These are phyloP conservation scores for Dendrolimus kikuchii DNA, from an alignment of 1,140 invertebrate genomes.

Conservation along the genomic window DNA sequence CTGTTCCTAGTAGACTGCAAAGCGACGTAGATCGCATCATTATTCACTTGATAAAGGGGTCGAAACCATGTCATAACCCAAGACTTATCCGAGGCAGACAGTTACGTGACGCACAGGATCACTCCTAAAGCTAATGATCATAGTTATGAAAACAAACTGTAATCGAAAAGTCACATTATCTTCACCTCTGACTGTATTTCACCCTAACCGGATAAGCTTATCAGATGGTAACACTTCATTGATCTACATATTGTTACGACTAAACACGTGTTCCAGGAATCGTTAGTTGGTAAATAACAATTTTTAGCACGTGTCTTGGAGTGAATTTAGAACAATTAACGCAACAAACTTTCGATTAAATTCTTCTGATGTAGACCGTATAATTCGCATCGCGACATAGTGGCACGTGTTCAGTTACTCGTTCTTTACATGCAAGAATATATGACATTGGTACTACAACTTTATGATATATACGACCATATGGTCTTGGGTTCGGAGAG, in stretches of 20 bases:
- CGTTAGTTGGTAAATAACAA: neutral
- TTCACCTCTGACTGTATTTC: slow-evolving; percentile 6
- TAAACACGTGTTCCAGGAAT: neutral
- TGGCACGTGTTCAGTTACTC: too few relatives aligned
- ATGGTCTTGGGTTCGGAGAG: too few relatives aligned
- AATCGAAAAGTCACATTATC: slow-evolving; percentile 22
- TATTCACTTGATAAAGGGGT: slow-evolving; percentile 17
- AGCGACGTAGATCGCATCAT: slow-evolving; percentile 1
- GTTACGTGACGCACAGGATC: slow-evolving; percentile 26
- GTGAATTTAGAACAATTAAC: too few relatives aligned
- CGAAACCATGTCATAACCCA: slow-evolving; percentile 19
- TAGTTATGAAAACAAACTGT: slow-evolving; percentile 16
- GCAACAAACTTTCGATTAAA: too few relatives aligned
- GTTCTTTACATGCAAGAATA: too few relatives aligned
- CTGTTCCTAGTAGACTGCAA: neutral
- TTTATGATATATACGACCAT: too few relatives aligned
- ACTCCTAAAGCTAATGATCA: slow-evolving; percentile 21
- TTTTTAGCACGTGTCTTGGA: too few relatives aligned
- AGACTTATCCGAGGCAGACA: slow-evolving; percentile 19
- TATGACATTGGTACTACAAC: too few relatives aligned
- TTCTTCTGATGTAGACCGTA: too few relatives aligned
- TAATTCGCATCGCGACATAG: too few relatives aligned
- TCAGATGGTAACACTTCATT: neutral
- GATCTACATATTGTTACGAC: neutral
- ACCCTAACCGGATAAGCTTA: neutral